phyloP scores from a whole-genome alignment of 2,797 vertebrate species.

The Crenichthys baileyi region DNA sequence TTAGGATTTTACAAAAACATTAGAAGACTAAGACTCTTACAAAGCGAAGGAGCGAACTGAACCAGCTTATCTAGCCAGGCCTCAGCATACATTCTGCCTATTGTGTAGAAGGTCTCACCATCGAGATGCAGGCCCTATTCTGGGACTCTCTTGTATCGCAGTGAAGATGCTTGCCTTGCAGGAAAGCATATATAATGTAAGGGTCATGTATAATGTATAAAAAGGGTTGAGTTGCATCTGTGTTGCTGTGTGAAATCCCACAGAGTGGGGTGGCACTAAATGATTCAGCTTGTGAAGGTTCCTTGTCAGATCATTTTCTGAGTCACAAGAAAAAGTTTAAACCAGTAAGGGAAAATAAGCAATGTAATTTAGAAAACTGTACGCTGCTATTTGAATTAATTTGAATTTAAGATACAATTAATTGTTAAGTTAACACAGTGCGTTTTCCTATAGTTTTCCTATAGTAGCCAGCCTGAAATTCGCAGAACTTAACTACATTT shows the following conservation, averaged over 20 bases:
- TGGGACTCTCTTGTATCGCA: constrained; percentile 50
- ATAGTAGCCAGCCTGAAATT: background rate
- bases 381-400: background rate
- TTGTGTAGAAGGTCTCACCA: constrained; percentile 30
- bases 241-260: constrained; percentile 63
- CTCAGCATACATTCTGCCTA: constrained; percentile 54
- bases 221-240: constrained; percentile 70
- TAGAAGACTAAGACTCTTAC: constrained; percentile 12
- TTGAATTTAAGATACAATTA: background rate
- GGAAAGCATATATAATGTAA: constrained; percentile 79
- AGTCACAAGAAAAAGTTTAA: constrained; percentile 14
- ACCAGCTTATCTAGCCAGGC: constrained; percentile 29
- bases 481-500: background rate
- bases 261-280: constrained; percentile 67
- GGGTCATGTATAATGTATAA: constrained; percentile 79
- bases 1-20: background rate
- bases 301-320: constrained; percentile 41
- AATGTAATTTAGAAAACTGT: background rate
- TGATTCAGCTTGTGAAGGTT: constrained; percentile 67
- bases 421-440: background rate
- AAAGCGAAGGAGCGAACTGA: constrained; percentile 29
- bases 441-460: background rate
- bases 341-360: background rate
- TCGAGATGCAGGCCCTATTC: constrained; percentile 49
- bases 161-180: constrained; percentile 69